Evolutionary conservation across 2,797 vertebrate species (phyloP).

Genomic region (Phrynocephalus forsythii): DNA sequence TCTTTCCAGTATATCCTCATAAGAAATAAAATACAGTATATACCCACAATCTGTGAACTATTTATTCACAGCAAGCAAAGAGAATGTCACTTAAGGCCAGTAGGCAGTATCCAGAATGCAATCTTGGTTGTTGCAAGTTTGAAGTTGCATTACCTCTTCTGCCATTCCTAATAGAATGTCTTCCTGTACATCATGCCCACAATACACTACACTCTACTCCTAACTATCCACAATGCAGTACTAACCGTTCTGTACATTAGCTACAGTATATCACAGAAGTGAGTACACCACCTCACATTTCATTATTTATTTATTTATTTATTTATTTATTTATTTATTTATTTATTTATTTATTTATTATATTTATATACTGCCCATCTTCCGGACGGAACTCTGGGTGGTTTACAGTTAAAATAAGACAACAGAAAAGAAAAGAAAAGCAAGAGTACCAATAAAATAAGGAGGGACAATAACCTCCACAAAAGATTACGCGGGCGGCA

Average conservation of each 20-base stretch:
- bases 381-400: no score
- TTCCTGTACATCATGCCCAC: background rate
- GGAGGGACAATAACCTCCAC: no score
- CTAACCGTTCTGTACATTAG: background rate
- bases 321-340: no score
- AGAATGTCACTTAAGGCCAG: background rate
- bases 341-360: no score
- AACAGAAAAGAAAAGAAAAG: no score
- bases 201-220: background rate
- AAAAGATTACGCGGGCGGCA: no score
- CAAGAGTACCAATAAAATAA: no score
- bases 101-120: background rate
- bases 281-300: no score
- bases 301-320: no score
- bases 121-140: background rate
- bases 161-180: no score
- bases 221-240: background rate
- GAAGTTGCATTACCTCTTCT: background rate
- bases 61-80: background rate
- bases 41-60: background rate
- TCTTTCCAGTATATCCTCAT: background rate
- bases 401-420: no score
- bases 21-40: background rate
- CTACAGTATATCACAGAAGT: background rate
- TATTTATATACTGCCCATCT: no score